Evolutionary conservation across 64 coral and sea anemone genomes (phyloP), one percentile per base, ranked within the genome.

Genomic region (Platygyra sinensis): DNA sequence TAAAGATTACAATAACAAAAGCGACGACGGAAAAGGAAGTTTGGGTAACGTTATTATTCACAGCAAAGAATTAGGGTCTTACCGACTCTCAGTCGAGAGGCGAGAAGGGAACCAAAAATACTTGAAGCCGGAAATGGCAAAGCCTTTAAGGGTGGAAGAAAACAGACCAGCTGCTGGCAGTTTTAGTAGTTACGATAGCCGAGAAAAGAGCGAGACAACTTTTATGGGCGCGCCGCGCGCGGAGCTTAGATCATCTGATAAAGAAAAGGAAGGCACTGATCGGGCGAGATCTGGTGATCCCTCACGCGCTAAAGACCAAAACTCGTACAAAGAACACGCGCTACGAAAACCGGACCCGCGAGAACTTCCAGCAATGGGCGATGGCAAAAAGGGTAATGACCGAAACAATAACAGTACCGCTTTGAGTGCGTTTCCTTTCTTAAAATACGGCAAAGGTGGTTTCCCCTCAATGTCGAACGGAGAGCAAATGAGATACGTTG

Each of bases 1-100:
- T 22, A 57, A 57, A 57, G 88, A 80, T 74, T 97, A 97, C 64
- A 97, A 97, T 38, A 97, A 97, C 2, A 84, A 85, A 51, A 82
- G 67, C 27, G 95, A 89, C 9, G 95, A 97, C 18, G 87, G 73
- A 1, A 97, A 97, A 24, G 74, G 92, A n/a, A 85, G 63, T 51
- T 24, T 81, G 29, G 79, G 63, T 14, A 50, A 49, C 39, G 63
- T 72, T 27, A 27, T 85, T 28, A 63, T 85, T 12, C 62, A 85
- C 6, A 39, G 81, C 3, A 85, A 85, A 51, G 81, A 69, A 57
- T 57, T 57, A 9, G 81, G 63, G 18, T 71, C 81, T 72, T 85
- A 39, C 32, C 81, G 81, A n/a, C 24, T 85, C 10, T 85, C 81
- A 8, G 81, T 85, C 3, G 81, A 85, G 38, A 69, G 81, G 38